Evolutionary conservation across 1,140 invertebrate species (phyloP).

Genomic region (Conus betulinus): DNA sequence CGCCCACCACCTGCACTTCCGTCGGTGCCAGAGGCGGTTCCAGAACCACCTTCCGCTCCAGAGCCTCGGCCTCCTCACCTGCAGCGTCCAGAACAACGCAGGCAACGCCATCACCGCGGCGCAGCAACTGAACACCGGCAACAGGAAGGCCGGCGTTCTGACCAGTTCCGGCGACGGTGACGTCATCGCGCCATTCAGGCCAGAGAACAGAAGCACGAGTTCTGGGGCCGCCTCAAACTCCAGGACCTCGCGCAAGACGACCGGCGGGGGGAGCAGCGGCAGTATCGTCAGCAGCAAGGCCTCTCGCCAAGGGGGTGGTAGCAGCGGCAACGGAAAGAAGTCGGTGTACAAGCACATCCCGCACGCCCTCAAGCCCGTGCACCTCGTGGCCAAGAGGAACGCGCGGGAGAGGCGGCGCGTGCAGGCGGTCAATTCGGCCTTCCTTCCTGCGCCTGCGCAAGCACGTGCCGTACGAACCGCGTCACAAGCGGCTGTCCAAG

Average conservation of each 20-base stretch:
- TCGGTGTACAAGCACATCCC: constrained; percentile 62
- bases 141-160: background rate
- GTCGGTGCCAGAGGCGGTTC: background rate
- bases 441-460: constrained; percentile 62
- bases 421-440: constrained; percentile 89
- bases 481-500: constrained; percentile 80
- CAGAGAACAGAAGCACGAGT: too few relatives aligned
- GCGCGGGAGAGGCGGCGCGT: constrained; percentile 94
- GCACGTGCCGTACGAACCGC: constrained; percentile 74
- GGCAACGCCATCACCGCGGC: background rate
- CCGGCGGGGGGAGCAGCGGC: background rate
- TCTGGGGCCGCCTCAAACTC: background rate
- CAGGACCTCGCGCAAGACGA: background rate
- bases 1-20: constrained; percentile 26
- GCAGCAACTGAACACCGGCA: background rate
- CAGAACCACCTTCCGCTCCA: background rate
- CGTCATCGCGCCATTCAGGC: too few relatives aligned
- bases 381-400: constrained; percentile 92
- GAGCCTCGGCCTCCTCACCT: background rate
- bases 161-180: background rate
- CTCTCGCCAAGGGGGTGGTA: background rate
- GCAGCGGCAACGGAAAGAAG: constrained; percentile 28
- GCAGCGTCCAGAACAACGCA: background rate
- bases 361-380: constrained; percentile 77
- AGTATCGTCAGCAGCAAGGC: background rate